These are phyloP conservation scores for Anagrus nilaparvatae DNA, from an alignment of 1,140 invertebrate species.

Conservation along the genomic window DNA sequence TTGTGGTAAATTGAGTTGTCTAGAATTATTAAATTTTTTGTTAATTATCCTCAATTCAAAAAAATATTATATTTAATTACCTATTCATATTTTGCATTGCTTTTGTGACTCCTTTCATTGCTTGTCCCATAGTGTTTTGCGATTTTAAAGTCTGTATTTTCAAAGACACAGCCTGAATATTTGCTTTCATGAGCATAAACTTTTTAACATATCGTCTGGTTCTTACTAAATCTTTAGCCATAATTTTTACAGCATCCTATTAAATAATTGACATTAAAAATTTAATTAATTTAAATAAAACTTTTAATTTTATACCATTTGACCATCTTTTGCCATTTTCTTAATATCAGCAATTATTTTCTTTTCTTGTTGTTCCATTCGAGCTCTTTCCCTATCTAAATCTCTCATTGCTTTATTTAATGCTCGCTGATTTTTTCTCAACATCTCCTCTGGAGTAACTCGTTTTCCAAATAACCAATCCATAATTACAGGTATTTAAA, in stretches of 20 bases:
- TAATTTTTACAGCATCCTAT: constrained; percentile 98
- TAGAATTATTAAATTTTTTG: constrained; percentile 28
- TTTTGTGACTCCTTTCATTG: constrained; percentile 98
- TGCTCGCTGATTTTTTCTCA: constrained; percentile 94
- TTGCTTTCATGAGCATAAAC: constrained; percentile 99
- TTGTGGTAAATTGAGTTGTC: constrained; percentile 94
- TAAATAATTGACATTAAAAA: constrained; percentile 19
- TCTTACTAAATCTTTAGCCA: constrained; percentile 98
- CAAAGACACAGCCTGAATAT: constrained; percentile 96
- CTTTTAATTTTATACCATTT: constrained; percentile 77
- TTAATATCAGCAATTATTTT: constrained; percentile 98
- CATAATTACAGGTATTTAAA: constrained; percentile 48
- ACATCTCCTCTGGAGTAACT: constrained; percentile 95
- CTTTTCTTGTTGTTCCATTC: constrained; percentile 98
- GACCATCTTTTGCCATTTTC: constrained; percentile 97
- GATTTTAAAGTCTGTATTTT: constrained; percentile 98
- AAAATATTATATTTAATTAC: constrained; percentile 31
- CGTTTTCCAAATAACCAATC: constrained; percentile 97
- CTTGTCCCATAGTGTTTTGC: constrained; percentile 98
- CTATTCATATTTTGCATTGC: constrained; percentile 99
- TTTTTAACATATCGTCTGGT: constrained; percentile 94
- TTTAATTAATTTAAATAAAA: constrained; percentile 7
- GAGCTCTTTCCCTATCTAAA: constrained; percentile 83
- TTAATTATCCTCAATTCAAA: constrained; percentile 7
- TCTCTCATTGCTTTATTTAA: constrained; percentile 99